Evolutionary conservation across 2,113 vertebrate genomes (phyloP).

Genomic region (Pseudois nayaur): DNA sequence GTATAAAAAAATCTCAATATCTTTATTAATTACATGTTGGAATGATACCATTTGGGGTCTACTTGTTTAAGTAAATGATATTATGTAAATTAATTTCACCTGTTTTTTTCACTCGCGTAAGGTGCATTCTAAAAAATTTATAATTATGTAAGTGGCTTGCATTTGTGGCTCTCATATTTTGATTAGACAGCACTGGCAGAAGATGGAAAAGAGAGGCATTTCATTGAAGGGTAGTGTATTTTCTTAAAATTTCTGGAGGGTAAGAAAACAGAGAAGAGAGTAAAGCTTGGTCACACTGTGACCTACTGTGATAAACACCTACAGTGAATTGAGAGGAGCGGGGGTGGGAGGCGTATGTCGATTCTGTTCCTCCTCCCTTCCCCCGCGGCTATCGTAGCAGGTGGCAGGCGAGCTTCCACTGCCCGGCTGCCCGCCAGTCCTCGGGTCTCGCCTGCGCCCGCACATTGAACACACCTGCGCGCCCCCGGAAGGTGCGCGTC

Average conservation of each 20-base stretch:
- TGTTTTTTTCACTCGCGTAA: neutral
- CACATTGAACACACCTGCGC: conserved; percentile 32
- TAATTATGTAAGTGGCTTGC: neutral
- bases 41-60: neutral
- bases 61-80: neutral
- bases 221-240: neutral
- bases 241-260: neutral
- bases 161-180: neutral
- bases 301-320: neutral
- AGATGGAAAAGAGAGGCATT: neutral
- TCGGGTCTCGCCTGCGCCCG: neutral
- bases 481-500: conserved; percentile 13
- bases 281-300: neutral
- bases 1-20: neutral
- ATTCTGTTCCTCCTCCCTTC: neutral
- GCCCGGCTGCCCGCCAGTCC: neutral
- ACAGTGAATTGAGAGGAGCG: fast-evolving
- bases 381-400: neutral
- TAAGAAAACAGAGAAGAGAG: too few species aligned
- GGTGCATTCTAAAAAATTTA: neutral
- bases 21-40: neutral
- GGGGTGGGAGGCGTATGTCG: neutral
- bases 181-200: neutral
- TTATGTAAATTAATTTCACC: neutral
- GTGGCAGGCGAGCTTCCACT: neutral